A percentile compares a stretch with the other conserved stretches of the same genome.
These are phyloP conservation scores for Junonia oenone DNA, from an alignment of 2,888 invertebrate genomes.

Conservation along the genomic window DNA sequence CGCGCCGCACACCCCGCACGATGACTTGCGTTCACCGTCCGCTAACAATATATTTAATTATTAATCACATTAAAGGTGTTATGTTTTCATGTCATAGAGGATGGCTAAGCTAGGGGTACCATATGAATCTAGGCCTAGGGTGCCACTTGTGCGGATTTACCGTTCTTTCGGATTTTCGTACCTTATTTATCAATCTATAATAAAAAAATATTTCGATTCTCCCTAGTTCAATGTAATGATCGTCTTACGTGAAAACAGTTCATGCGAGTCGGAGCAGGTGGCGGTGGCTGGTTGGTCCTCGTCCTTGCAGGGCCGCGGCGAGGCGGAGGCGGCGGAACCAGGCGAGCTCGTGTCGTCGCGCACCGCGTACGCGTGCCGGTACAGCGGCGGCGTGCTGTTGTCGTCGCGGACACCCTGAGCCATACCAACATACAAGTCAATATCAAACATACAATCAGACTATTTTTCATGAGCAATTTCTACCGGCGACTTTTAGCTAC, in stretches of 20 bases:
- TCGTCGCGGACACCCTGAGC: constrained; percentile 65
- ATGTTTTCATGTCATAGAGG: too few relatives aligned
- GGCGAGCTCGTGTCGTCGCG: constrained; percentile 75
- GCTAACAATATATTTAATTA: constrained; percentile 37
- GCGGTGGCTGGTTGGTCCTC: constrained; percentile 54
- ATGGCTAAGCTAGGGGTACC: too few relatives aligned
- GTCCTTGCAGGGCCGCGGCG: constrained; percentile 71
- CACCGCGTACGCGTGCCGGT: constrained; percentile 59
- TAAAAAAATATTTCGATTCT: too few relatives aligned
- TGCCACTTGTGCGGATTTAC: too few relatives aligned
- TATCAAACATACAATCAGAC: too few relatives aligned
- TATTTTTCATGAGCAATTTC: too few relatives aligned
- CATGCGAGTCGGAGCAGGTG: constrained; percentile 68
- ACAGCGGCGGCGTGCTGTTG: constrained; percentile 65
- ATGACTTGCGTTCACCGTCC: constrained; percentile 71
- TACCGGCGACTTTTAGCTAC: too few relatives aligned
- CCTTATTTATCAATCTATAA: too few relatives aligned
- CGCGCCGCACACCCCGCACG: constrained; percentile 73
- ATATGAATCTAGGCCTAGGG: too few relatives aligned
- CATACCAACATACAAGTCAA: not conserved
- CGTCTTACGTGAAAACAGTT: constrained; percentile 70
- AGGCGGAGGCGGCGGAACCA: constrained; percentile 72
- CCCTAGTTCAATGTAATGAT: too few relatives aligned
- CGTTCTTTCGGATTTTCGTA: too few relatives aligned
- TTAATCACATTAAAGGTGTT: too few relatives aligned